Conservation (phyloP, 2,797 vertebrate species). For the Galaxias olidus region DNA sequence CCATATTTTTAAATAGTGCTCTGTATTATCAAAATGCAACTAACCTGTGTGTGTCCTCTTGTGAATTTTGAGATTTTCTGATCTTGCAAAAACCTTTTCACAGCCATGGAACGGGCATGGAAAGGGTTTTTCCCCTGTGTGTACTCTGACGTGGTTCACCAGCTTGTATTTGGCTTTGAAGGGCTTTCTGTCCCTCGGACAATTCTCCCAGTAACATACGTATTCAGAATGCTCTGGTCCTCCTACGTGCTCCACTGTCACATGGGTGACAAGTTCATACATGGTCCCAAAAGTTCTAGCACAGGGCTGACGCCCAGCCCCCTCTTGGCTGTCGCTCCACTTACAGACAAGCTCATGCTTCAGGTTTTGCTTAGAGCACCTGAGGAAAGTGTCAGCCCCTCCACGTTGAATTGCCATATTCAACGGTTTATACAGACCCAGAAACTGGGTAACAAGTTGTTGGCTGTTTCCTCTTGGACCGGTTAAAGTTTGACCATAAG, state of each 20-base stretch:
- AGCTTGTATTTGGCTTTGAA: conserved; percentile 80
- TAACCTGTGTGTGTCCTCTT: conserved; percentile 82
- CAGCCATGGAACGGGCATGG: conserved; percentile 72
- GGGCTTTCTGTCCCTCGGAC: conserved; percentile 69
- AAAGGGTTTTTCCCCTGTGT: conserved; percentile 76
- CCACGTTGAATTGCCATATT: conserved; percentile 75
- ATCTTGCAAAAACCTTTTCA: conserved; percentile 77
- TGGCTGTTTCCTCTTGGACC: conserved; percentile 70
- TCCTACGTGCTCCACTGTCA: conserved; percentile 80
- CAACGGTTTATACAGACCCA: conserved; percentile 75
- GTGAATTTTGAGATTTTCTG: conserved; percentile 81
- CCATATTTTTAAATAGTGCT: conserved; percentile 19
- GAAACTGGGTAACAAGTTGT: conserved; percentile 74
- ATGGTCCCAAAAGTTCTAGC: conserved; percentile 78
- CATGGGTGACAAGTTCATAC: conserved; percentile 81
- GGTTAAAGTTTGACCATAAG: conserved; percentile 69
- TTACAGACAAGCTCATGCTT: conserved; percentile 78
- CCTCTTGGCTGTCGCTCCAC: conserved; percentile 75
- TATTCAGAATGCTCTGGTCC: conserved; percentile 71
- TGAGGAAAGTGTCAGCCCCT: conserved; percentile 73
- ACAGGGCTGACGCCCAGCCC: conserved; percentile 66
- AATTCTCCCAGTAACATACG: conserved; percentile 78
- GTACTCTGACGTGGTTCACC: conserved; percentile 75
- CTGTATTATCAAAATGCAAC: conserved; percentile 36
- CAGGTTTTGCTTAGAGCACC: conserved; percentile 73